These are phyloP conservation scores for Xiphophorus hellerii DNA, from an alignment of 2,113 vertebrate species.

Conservation along the genomic window DNA sequence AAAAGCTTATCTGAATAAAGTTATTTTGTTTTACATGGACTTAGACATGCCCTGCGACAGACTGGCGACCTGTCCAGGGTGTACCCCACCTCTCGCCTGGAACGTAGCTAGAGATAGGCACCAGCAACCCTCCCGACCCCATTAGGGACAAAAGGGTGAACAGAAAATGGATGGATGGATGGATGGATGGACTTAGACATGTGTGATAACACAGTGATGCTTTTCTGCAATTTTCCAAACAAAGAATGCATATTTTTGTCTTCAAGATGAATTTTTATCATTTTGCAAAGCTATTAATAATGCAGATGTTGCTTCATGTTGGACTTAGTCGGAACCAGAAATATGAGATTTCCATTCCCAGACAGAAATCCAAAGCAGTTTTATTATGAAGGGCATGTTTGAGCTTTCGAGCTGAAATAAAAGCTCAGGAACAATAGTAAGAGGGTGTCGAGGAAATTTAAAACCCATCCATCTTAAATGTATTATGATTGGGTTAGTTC, in stretches of 20 bases:
- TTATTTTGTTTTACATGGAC: constrained; percentile 1
- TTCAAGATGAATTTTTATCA: constrained; percentile 18
- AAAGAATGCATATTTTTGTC: not conserved
- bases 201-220: constrained; percentile 4
- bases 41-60: no score
- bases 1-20: no score
- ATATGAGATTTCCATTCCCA: constrained; percentile 18
- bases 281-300: constrained; percentile 42
- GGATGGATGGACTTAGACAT: constrained; percentile 1
- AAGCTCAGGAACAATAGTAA: constrained; percentile 42
- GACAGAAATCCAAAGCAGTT: constrained; percentile 35
- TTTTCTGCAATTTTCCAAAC: not conserved
- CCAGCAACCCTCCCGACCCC: no score
- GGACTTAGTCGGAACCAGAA: constrained; percentile 29
- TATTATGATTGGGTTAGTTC: constrained; percentile 50
- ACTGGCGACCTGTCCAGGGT: no score
- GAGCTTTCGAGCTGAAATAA: constrained; percentile 45
- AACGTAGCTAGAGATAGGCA: no score
- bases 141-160: no score
- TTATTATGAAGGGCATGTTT: constrained; percentile 33
- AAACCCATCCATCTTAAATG: constrained; percentile 41
- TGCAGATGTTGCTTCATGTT: constrained; percentile 26
- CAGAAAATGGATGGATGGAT: no score
- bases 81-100: no score
- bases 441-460: constrained; percentile 48